Evolutionary conservation across 1,140 invertebrate species (phyloP).

Genomic region (Papilio polyxenes): DNA sequence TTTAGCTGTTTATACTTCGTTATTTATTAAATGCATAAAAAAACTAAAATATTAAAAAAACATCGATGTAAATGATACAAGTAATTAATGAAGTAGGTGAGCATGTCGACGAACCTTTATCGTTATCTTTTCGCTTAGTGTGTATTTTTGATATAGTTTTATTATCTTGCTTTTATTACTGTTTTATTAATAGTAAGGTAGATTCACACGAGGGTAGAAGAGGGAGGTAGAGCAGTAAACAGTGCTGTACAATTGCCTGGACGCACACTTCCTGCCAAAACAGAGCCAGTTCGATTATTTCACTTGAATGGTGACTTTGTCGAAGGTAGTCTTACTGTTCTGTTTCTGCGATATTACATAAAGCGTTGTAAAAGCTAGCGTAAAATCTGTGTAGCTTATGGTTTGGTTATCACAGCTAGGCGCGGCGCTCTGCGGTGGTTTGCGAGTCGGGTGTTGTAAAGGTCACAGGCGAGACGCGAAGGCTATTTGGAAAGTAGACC

Average conservation of each 20-base stretch:
- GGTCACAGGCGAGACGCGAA: conserved; percentile 78
- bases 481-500: conserved; percentile 78
- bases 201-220: background rate
- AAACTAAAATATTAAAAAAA: background rate
- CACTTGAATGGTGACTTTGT: no score
- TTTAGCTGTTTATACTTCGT: background rate
- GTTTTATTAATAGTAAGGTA: conserved; percentile 51
- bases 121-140: conserved; percentile 58
- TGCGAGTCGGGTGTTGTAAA: conserved; percentile 70
- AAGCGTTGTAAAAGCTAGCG: background rate
- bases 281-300: no score
- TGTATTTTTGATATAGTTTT: conserved; percentile 57
- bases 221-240: background rate
- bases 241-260: background rate
- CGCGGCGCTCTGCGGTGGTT: conserved; percentile 54
- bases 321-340: background rate
- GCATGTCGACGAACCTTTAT: conserved; percentile 67
- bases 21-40: background rate
- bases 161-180: conserved; percentile 60
- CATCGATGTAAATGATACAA: background rate
- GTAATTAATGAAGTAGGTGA: conserved; percentile 33
- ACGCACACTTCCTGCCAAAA: no score
- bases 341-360: background rate
- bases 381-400: background rate
- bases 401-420: conserved; percentile 46